phyloP scores from a whole-genome alignment of 2,797 vertebrate species.

The Pseudochirops cupreus region DNA sequence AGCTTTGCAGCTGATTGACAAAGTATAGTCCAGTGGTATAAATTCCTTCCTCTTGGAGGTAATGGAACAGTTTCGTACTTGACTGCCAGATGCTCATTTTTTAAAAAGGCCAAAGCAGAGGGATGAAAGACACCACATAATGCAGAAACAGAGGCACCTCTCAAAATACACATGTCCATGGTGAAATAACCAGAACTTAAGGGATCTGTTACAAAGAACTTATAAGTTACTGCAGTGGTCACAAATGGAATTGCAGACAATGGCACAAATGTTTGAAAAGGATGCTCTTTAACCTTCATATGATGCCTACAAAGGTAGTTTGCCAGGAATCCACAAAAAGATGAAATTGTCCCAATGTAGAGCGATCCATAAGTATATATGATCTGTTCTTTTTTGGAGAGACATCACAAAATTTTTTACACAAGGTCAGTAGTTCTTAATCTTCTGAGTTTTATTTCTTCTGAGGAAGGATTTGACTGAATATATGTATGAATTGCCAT shows the following conservation, averaged over 20 bases:
- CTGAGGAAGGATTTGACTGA: conserved; percentile 45
- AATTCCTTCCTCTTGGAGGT: conserved; percentile 76
- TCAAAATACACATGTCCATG: conserved; percentile 85
- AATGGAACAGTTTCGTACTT: conserved; percentile 76
- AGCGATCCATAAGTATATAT: conserved; percentile 84
- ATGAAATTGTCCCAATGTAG: conserved; percentile 83
- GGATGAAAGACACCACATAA: conserved; percentile 88
- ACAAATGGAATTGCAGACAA: conserved; percentile 90
- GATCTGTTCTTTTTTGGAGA: conserved; percentile 73
- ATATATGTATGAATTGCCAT: conserved; percentile 38
- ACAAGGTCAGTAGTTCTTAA: conserved; percentile 61
- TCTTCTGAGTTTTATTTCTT: conserved; percentile 67
- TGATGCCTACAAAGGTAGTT: conserved; percentile 89
- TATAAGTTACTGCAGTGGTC: conserved; percentile 86
- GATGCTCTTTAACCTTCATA: conserved; percentile 86
- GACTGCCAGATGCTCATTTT: conserved; percentile 88
- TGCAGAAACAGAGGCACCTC: conserved; percentile 87
- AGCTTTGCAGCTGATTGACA: conserved; percentile 67
- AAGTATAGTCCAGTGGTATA: conserved; percentile 65
- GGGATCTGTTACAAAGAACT: conserved; percentile 82
- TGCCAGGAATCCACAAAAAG: conserved; percentile 86
- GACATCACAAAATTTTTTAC: conserved; percentile 65
- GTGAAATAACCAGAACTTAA: conserved; percentile 89
- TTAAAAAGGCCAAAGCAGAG: conserved; percentile 87
- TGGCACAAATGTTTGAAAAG: conserved; percentile 85